Conservation (phyloP, 1,140 invertebrate genomes). For the Tetragonula clypearis region DNA sequence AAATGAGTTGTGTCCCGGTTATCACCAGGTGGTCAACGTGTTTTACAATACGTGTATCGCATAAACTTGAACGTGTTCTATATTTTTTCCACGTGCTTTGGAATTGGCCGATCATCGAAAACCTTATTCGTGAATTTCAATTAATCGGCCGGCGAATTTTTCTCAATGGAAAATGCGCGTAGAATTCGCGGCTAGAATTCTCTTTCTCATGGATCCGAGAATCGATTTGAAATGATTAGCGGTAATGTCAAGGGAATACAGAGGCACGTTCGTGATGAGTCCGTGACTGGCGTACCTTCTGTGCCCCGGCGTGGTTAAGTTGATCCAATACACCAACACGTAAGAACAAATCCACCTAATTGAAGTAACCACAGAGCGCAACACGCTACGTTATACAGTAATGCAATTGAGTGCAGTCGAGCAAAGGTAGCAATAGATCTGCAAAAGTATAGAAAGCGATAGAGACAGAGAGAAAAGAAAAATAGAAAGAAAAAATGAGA, state of each 20-base stretch:
- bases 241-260: conserved; percentile 74
- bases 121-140: not conserved
- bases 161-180: conserved; percentile 23
- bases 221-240: conserved; percentile 76
- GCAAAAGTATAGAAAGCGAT: too few species aligned
- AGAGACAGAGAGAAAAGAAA: not conserved
- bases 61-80: conserved; percentile 6
- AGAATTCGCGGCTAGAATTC: not conserved
- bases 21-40: conserved; percentile 74
- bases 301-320: conserved; percentile 45
- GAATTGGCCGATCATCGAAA: conserved; percentile 1
- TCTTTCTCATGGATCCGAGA: conserved; percentile 52
- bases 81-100: not conserved
- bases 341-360: conserved; percentile 78
- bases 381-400: conserved; percentile 56
- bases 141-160: not conserved
- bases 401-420: conserved; percentile 47
- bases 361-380: conserved; percentile 81
- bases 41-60: conserved; percentile 64
- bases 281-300: conserved; percentile 65
- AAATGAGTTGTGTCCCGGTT: conserved; percentile 78
- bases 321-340: conserved; percentile 52
- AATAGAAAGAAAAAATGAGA: not conserved
- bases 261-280: conserved; percentile 72
- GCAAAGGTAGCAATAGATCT: not conserved